Evolutionary conservation across 2,113 vertebrate species (phyloP), one percentile per base, ranked within the genome.

Genomic region (Gobio gobio): DNA sequence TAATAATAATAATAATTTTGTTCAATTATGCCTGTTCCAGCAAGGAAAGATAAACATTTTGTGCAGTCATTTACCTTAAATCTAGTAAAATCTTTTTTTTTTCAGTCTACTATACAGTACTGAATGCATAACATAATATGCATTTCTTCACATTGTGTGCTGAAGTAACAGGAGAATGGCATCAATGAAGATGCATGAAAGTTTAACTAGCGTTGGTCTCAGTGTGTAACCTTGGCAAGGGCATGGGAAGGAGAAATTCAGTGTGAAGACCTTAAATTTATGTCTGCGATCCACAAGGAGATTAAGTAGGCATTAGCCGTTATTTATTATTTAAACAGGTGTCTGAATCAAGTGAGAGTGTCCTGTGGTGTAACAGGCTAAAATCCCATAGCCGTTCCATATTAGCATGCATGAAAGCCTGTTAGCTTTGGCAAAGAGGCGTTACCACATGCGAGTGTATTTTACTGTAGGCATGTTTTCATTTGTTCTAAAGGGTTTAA

Each of bases 151-250:
- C 43, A 56, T 58, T 54, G 1, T 56, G 49, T 63, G 1, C 49
- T 72, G 81, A 47, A 72, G 12, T 51, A n/a, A 1, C 18, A 76
- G 4, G 7, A 70, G 5, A 83, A 70, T n/a, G 6, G 26, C 77
- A 74, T 59, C 91, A 90, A 90, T 90, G 89, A 92, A 92, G 83
- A 93, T 83, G 86, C 92, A 90, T 91, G 86, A 76, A 51, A 29
- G 14, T 75, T 47, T 10, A 51, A 26, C 72, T 75, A 26, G 13
- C 1, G 0, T 82, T 54, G 61, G 43, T 29, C 18, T 70, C 18
- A 3, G n/a, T 61, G 8, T 33, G 16, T 45, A 58, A 45, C 86
- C 94, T 93, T 93, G 93, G 95, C 95, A 95, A 91, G 93, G 91
- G 29, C 93, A 90, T 86, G 88, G 91, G 94, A 95, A 92, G 93